A percentile compares a stretch with the other conserved stretches of the same genome.
phyloP scores from a whole-genome alignment of 2,888 invertebrate genomes.

The Napeogenes inachia region DNA sequence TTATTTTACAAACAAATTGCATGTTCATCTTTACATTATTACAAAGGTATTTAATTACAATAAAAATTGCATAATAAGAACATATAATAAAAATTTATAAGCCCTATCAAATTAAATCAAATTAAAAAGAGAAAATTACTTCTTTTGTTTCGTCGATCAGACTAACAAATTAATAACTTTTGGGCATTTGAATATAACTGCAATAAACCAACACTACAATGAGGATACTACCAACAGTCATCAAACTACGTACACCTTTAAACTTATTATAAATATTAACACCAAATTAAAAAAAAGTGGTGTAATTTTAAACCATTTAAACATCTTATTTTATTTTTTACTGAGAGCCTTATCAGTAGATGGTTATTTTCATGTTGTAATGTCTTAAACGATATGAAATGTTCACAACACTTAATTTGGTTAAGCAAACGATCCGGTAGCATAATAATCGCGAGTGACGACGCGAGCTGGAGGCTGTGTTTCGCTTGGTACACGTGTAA shows the following conservation, averaged over 20 bases:
- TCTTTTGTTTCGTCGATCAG: too few relatives aligned
- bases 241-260: too few relatives aligned
- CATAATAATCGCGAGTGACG: conserved; percentile 59
- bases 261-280: too few relatives aligned
- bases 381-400: conserved; percentile 58
- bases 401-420: conserved; percentile 73
- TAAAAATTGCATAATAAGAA: too few relatives aligned
- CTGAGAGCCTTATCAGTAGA: conserved; percentile 31
- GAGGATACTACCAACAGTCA: too few relatives aligned
- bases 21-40: not conserved
- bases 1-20: conserved; percentile 1
- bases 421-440: conserved; percentile 56
- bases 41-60: not conserved
- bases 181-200: too few relatives aligned
- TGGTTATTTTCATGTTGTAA: conserved; percentile 49
- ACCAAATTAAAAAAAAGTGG: too few relatives aligned
- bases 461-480: conserved; percentile 53
- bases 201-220: too few relatives aligned
- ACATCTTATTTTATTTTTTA: conserved; percentile 2
- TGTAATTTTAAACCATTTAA: conserved; percentile 4
- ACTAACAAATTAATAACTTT: too few relatives aligned
- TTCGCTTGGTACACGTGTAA: conserved; percentile 8
- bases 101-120: too few relatives aligned
- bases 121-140: too few relatives aligned
- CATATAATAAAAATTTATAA: too few relatives aligned